Evolutionary conservation across 1,140 invertebrate genomes (phyloP).

Genomic region (Drosophila sturtevanti): DNA sequence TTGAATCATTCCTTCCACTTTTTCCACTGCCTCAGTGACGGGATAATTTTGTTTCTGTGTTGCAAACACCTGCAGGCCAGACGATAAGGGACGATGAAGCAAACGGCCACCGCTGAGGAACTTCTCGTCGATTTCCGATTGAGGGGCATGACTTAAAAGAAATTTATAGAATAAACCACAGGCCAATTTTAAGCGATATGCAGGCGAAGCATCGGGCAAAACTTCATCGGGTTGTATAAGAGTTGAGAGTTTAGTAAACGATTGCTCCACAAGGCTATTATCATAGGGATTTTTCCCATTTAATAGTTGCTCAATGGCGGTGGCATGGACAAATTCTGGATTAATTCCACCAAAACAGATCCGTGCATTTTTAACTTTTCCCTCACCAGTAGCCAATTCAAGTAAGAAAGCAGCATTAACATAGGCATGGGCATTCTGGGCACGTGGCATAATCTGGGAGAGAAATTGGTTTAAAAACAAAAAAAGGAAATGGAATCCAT

Average conservation of each 20-base stretch:
- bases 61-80: conserved; percentile 88
- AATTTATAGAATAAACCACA: conserved; percentile 90
- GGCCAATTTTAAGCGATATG: conserved; percentile 87
- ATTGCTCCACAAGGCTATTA: conserved; percentile 83
- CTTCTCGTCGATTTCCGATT: conserved; percentile 72
- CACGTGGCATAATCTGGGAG: conserved; percentile 86
- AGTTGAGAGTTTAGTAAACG: conserved; percentile 84
- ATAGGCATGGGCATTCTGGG: conserved; percentile 92
- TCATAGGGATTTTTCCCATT: conserved; percentile 84
- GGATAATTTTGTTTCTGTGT: conserved; percentile 90
- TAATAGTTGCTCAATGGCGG: conserved; percentile 86
- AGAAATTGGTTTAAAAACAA: not conserved
- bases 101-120: conserved; percentile 84
- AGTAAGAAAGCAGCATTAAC: conserved; percentile 91
- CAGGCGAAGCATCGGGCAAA: conserved; percentile 86
- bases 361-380: conserved; percentile 66
- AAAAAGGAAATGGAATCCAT: too few species aligned
- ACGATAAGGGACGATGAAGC: conserved; percentile 87
- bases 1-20: conserved; percentile 90
- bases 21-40: conserved; percentile 89
- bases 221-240: conserved; percentile 87
- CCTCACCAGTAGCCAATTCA: conserved; percentile 49
- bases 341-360: conserved; percentile 89
- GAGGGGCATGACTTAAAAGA: conserved; percentile 84
- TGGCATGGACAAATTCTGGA: conserved; percentile 88